Percentiles rank a stretch among this genome's conserved stretches.
These are phyloP conservation scores for Noctilio leporinus DNA, from an alignment of 2,113 vertebrate species.

Conservation along the genomic window DNA sequence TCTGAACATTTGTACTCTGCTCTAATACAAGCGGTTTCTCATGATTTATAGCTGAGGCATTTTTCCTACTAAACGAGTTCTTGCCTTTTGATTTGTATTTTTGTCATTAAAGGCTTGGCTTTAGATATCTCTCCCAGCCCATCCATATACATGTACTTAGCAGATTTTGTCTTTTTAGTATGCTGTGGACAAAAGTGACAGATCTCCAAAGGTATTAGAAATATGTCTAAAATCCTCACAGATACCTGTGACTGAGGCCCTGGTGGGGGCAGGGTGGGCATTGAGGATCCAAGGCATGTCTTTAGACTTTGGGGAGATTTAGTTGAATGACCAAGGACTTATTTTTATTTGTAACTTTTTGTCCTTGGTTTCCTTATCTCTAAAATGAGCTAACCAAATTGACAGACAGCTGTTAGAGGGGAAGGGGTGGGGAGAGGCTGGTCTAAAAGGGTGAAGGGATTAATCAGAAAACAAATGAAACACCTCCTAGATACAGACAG, in stretches of 20 bases:
- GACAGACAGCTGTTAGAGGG: not conserved
- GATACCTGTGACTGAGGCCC: not conserved
- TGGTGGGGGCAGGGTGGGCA: not conserved
- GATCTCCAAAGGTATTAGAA: not conserved
- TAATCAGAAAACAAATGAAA: not conserved
- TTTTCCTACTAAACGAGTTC: not conserved
- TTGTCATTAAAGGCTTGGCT: not conserved
- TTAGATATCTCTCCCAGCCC: not conserved
- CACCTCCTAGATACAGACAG: not conserved
- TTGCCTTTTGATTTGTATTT: slow-evolving; percentile 5
- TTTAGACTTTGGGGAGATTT: not conserved
- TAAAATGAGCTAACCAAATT: not conserved
- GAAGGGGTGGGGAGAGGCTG: not conserved
- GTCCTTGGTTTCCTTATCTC: not conserved
- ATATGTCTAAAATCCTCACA: not conserved
- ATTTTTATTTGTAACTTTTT: not conserved
- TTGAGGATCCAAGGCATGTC: not conserved
- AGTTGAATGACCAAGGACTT: not conserved
- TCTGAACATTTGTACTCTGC: not conserved
- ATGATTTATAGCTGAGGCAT: not conserved
- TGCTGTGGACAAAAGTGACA: not conserved
- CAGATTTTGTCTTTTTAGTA: slow-evolving; percentile 14
- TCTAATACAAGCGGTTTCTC: not conserved
- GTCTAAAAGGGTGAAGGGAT: not conserved
- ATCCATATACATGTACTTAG: not conserved